These are phyloP conservation scores for Dryocosmus kuriphilus DNA, from an alignment of 2,888 invertebrate species.

Conservation along the genomic window DNA sequence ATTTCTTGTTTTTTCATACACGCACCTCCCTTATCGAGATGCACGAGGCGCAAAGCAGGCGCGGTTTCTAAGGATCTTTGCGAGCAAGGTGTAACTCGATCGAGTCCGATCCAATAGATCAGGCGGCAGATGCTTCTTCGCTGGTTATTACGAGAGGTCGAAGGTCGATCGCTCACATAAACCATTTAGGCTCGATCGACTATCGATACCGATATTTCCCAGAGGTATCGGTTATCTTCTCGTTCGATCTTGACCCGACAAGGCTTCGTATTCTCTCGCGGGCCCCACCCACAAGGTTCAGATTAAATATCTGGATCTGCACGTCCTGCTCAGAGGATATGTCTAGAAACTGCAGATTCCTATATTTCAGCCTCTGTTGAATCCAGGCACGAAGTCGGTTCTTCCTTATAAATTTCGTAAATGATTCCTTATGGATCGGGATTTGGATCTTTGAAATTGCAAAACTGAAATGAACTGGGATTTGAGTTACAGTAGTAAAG, in stretches of 20 bases:
- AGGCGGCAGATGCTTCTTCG: constrained; percentile 71
- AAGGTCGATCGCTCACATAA: constrained; percentile 76
- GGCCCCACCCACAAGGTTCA: constrained; percentile 70
- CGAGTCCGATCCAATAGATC: constrained; percentile 73
- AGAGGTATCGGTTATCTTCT: constrained; percentile 72
- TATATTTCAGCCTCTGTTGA: constrained; percentile 12
- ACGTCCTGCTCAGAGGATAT: constrained; percentile 48
- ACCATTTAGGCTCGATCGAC: constrained; percentile 76
- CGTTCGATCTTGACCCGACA: constrained; percentile 68
- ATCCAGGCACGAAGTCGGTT: constrained; percentile 2
- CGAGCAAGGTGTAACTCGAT: constrained; percentile 72
- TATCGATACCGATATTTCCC: constrained; percentile 77
- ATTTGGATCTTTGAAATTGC: constrained; percentile 11
- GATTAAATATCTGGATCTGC: constrained; percentile 70
- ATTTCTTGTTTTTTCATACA: background rate
- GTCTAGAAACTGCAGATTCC: constrained; percentile 30
- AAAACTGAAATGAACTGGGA: background rate
- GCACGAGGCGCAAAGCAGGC: constrained; percentile 49
- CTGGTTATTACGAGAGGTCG: constrained; percentile 75
- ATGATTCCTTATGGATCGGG: constrained; percentile 10
- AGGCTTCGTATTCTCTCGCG: constrained; percentile 48
- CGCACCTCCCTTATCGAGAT: constrained; percentile 41
- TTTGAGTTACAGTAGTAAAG: too few species aligned
- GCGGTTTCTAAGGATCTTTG: constrained; percentile 57
- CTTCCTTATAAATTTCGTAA: constrained; percentile 29